Percentiles rank a stretch among this genome's conserved stretches.
Conservation (phyloP, 1,140 invertebrate species). For the Aricia agestis region DNA sequence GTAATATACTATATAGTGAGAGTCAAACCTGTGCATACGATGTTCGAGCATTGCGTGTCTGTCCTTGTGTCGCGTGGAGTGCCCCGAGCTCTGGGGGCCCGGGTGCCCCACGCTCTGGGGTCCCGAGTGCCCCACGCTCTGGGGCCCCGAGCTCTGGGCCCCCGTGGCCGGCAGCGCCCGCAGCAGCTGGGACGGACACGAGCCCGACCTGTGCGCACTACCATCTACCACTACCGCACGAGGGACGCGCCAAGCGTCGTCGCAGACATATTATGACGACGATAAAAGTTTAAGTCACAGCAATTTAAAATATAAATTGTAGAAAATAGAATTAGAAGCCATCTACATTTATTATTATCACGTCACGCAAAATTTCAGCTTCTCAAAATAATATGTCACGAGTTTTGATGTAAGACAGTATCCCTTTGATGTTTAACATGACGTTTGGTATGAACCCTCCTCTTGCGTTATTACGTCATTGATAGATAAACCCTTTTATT, state of each 20-base stretch:
- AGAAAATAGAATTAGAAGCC: background rate
- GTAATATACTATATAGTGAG: background rate
- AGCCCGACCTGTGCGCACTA: slow-evolving; percentile 84
- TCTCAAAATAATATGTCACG: too few relatives aligned
- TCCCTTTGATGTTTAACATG: too few relatives aligned
- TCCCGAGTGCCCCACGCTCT: slow-evolving; percentile 22
- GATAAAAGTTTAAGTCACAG: slow-evolving; percentile 4
- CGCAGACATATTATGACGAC: background rate
- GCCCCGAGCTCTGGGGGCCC: background rate
- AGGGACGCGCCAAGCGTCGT: background rate
- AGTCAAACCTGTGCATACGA: slow-evolving; percentile 43
- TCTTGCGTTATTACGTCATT: too few relatives aligned
- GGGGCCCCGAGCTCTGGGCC: slow-evolving; percentile 36
- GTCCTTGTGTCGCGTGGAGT: slow-evolving; percentile 29
- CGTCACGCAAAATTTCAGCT: too few relatives aligned
- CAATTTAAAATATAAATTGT: too few relatives aligned
- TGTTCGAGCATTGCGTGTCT: slow-evolving; percentile 35
- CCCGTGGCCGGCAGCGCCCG: slow-evolving; percentile 77
- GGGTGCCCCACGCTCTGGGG: slow-evolving; percentile 27
- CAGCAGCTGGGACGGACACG: slow-evolving; percentile 91
- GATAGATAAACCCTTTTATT: too few relatives aligned
- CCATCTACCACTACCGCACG: slow-evolving; percentile 22
- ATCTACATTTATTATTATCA: too few relatives aligned
- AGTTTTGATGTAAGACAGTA: too few relatives aligned
- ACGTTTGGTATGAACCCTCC: too few relatives aligned